Evolutionary conservation across 2,888 invertebrate genomes (phyloP).

Genomic region (Melanargia galathea): DNA sequence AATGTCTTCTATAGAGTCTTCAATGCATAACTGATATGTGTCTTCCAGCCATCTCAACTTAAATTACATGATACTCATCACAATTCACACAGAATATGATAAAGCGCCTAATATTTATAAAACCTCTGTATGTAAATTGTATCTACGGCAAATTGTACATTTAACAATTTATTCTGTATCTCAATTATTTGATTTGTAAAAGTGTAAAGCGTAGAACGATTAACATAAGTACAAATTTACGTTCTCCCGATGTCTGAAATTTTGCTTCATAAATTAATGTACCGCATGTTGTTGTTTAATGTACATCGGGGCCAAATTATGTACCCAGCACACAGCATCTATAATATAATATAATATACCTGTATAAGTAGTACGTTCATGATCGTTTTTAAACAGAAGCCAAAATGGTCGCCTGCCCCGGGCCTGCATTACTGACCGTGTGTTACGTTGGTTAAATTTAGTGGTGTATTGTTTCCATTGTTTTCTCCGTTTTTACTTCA

Average conservation of each 20-base stretch:
- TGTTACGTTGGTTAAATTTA: conserved; percentile 54
- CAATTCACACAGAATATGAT: too few species aligned
- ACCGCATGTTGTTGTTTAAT: neutral
- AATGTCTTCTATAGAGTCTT: too few species aligned
- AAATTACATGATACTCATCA: too few species aligned
- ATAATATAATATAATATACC: conserved; percentile 44
- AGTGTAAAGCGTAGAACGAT: neutral
- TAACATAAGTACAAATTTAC: conserved; percentile 7
- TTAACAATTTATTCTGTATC: neutral
- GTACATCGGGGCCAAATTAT: conserved; percentile 24
- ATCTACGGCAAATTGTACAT: too few species aligned
- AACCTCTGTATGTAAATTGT: too few species aligned
- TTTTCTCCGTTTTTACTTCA: too few species aligned
- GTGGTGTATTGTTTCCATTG: conserved; percentile 44
- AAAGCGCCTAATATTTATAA: too few species aligned
- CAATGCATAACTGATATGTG: too few species aligned
- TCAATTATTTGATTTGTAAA: neutral
- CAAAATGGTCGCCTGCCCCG: conserved; percentile 71
- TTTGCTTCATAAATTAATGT: conserved; percentile 13
- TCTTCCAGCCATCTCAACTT: too few species aligned
- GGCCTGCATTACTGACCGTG: conserved; percentile 61
- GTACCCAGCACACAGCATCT: conserved; percentile 19
- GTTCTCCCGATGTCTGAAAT: conserved; percentile 6
- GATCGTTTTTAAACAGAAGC: conserved; percentile 77
- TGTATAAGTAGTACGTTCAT: conserved; percentile 62